Conservation (phyloP, 2,113 vertebrate genomes). For the Tachycineta bicolor region DNA sequence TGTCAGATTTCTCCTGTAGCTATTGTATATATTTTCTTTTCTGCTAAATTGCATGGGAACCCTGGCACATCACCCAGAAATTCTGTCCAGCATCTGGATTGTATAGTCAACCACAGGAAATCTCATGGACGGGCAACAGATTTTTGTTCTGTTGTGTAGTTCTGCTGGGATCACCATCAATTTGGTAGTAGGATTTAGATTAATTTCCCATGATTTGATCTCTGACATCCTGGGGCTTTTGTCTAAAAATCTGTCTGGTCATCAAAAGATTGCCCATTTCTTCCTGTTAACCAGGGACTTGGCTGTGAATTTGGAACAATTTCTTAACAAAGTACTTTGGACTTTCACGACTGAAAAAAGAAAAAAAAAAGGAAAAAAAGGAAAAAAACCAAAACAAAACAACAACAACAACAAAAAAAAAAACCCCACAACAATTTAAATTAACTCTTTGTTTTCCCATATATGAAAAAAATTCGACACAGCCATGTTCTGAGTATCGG, state of each 20-base stretch:
- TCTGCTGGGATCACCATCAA: not conserved
- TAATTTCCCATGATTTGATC: not conserved
- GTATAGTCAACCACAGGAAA: constrained; percentile 1
- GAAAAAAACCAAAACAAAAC: not conserved
- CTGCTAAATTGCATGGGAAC: not conserved
- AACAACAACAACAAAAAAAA: too few species aligned
- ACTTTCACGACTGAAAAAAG: not conserved
- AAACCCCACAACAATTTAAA: not conserved
- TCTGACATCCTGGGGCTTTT: not conserved
- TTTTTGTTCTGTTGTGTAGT: not conserved
- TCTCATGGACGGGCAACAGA: not conserved
- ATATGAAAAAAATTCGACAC: not conserved
- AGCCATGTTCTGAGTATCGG: not conserved
- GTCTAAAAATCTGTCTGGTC: not conserved
- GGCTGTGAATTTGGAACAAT: not conserved
- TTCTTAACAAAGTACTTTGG: not conserved
- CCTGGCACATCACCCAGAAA: not conserved
- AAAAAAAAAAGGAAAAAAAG: not conserved
- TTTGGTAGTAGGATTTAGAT: not conserved
- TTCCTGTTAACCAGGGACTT: not conserved
- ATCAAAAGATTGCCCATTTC: not conserved
- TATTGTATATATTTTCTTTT: not conserved
- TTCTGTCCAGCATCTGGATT: not conserved
- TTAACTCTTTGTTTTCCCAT: not conserved
- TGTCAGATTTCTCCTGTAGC: not conserved